phyloP scores from a whole-genome alignment of 2,888 invertebrate species.

The Ectemnius cavifrons region DNA sequence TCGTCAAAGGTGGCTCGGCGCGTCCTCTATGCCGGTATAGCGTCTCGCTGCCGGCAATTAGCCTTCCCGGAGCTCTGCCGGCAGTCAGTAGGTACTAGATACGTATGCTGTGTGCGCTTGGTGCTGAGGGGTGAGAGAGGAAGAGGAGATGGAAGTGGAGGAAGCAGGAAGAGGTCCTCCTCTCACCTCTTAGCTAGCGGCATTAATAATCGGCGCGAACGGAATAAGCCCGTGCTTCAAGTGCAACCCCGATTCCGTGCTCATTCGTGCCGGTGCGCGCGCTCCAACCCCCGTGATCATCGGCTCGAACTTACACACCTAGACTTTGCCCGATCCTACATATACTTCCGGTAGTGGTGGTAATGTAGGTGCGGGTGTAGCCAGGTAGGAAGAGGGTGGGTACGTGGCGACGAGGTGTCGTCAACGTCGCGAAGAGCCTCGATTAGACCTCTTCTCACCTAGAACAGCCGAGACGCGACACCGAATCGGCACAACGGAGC shows the following conservation, averaged over 20 bases:
- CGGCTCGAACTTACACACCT: conserved; percentile 34
- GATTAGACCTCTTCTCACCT: conserved; percentile 10
- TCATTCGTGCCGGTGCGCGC: conserved; percentile 8
- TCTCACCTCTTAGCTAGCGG: conserved; percentile 43
- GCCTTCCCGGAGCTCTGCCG: conserved; percentile 24
- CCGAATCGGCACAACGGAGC: conserved; percentile 3
- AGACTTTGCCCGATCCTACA: conserved; percentile 25
- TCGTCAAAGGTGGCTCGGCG: conserved; percentile 44
- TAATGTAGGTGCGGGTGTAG: too few relatives aligned
- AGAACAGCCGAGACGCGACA: conserved; percentile 3
- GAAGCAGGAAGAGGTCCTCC: conserved; percentile 27
- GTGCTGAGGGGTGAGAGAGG: too few relatives aligned
- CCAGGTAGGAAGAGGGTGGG: too few relatives aligned
- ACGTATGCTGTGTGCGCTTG: too few relatives aligned
- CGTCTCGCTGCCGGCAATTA: conserved; percentile 44
- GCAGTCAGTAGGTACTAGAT: conserved; percentile 16
- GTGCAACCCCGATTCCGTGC: conserved; percentile 44
- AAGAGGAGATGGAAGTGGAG: too few relatives aligned
- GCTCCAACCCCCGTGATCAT: conserved; percentile 11
- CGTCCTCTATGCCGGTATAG: conserved; percentile 14
- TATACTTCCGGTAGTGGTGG: too few relatives aligned
- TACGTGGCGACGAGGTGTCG: neutral
- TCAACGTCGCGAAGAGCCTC: neutral
- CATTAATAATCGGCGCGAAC: conserved; percentile 48
- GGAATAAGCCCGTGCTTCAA: conserved; percentile 35